Evolutionary conservation across 1,140 invertebrate species (phyloP).

Genomic region (Elymnias hypermnestra): DNA sequence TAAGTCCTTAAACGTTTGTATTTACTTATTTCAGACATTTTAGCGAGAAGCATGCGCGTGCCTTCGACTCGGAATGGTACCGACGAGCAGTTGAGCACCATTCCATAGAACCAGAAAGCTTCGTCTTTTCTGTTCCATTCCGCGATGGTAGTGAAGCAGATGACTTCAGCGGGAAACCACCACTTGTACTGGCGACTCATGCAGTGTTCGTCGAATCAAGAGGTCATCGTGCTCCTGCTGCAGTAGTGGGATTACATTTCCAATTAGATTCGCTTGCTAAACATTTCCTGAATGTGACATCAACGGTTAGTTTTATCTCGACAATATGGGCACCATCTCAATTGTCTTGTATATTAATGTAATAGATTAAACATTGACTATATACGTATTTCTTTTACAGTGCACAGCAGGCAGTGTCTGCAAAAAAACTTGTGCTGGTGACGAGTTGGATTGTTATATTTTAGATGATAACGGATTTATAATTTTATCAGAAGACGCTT

Average conservation of each 20-base stretch:
- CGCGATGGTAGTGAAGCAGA: constrained; percentile 74
- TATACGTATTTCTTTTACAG: constrained; percentile 64
- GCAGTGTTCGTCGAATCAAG: constrained; percentile 92
- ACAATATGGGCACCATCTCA: background rate
- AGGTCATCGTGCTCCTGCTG: constrained; percentile 89
- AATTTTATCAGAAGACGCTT: constrained; percentile 89
- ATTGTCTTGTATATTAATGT: constrained; percentile 3
- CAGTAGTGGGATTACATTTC: constrained; percentile 92
- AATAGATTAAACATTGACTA: background rate
- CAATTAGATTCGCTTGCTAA: constrained; percentile 86
- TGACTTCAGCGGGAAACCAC: constrained; percentile 75
- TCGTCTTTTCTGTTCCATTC: constrained; percentile 95
- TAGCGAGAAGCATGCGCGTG: constrained; percentile 85
- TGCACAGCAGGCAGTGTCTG: constrained; percentile 83
- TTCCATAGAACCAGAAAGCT: constrained; percentile 89
- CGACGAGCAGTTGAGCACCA: constrained; percentile 94
- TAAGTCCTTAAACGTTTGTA: background rate
- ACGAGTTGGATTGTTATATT: constrained; percentile 93
- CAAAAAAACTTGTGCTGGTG: constrained; percentile 89
- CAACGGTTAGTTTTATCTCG: constrained; percentile 81
- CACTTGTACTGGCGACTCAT: constrained; percentile 91
- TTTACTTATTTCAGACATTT: constrained; percentile 81
- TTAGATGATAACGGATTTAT: constrained; percentile 95
- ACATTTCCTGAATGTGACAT: constrained; percentile 91
- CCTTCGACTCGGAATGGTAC: constrained; percentile 95